phyloP scores from a whole-genome alignment of 2,113 vertebrate genomes.

The Meles meles region DNA sequence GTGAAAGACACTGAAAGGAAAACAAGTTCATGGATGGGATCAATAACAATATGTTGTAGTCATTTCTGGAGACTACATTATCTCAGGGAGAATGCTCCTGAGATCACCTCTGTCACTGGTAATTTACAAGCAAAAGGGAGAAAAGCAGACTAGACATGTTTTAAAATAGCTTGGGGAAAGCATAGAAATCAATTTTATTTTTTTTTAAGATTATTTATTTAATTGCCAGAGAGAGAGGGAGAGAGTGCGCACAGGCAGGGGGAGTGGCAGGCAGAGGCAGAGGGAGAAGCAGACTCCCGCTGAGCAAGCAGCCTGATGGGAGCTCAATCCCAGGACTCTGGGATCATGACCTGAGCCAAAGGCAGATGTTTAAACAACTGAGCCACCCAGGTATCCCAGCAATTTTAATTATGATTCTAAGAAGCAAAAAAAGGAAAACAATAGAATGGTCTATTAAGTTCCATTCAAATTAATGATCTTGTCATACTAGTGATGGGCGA shows the following conservation, averaged over 20 bases:
- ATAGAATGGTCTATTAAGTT: neutral
- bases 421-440: neutral
- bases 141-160: neutral
- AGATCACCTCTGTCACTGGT: neutral
- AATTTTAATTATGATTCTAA: neutral
- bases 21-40: neutral
- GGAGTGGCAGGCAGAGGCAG: too few relatives aligned
- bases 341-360: neutral
- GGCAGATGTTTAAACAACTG: neutral
- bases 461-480: constrained; percentile 13
- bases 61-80: neutral
- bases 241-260: too few relatives aligned
- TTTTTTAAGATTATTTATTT: too few relatives aligned
- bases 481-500: neutral
- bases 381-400: neutral
- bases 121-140: neutral
- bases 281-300: too few relatives aligned
- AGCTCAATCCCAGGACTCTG: neutral
- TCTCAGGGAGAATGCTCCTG: neutral
- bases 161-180: constrained; percentile 5
- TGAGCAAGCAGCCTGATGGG: too few relatives aligned
- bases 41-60: neutral
- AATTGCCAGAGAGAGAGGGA: too few relatives aligned
- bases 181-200: neutral
- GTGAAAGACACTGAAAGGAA: neutral